Percentiles rank a stretch among this genome's conserved stretches.
Evolutionary conservation across 2,113 vertebrate genomes (phyloP).

Genomic region (Columba livia): DNA sequence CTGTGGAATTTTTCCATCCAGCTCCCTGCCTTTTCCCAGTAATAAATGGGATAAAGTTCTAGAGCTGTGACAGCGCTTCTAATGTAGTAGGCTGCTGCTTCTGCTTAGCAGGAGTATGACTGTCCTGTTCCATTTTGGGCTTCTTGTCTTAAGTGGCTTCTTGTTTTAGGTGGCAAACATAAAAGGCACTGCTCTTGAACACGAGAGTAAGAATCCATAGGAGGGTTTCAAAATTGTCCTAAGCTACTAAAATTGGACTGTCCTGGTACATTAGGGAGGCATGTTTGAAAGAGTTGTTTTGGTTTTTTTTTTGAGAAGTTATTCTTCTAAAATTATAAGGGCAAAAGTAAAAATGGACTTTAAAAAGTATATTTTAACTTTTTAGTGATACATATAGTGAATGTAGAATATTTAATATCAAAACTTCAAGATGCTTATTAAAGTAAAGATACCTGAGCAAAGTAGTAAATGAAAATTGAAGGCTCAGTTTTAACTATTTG

Average conservation of each 20-base stretch:
- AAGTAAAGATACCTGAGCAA: not conserved
- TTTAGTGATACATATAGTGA: not conserved
- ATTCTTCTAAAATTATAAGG: not conserved
- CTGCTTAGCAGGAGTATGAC: not conserved
- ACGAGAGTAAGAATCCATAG: not conserved
- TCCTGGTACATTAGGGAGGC: not conserved
- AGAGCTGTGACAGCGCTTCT: not conserved
- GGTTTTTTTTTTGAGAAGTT: not conserved
- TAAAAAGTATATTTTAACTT: not conserved
- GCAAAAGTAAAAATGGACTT: not conserved
- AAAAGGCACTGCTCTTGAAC: not conserved
- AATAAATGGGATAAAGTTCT: not conserved
- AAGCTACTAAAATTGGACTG: not conserved
- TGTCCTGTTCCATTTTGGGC: not conserved
- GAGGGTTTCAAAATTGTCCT: not conserved
- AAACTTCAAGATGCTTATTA: not conserved
- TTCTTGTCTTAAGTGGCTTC: not conserved
- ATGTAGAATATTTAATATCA: not conserved
- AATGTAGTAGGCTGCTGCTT: not conserved
- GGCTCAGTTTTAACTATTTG: not conserved
- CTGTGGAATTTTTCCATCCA: not conserved
- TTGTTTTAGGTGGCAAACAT: not conserved
- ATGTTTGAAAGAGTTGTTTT: not conserved
- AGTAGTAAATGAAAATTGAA: not conserved
- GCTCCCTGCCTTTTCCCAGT: not conserved